Conservation (phyloP, 2,113 vertebrate species). For the Condylura cristata region DNA sequence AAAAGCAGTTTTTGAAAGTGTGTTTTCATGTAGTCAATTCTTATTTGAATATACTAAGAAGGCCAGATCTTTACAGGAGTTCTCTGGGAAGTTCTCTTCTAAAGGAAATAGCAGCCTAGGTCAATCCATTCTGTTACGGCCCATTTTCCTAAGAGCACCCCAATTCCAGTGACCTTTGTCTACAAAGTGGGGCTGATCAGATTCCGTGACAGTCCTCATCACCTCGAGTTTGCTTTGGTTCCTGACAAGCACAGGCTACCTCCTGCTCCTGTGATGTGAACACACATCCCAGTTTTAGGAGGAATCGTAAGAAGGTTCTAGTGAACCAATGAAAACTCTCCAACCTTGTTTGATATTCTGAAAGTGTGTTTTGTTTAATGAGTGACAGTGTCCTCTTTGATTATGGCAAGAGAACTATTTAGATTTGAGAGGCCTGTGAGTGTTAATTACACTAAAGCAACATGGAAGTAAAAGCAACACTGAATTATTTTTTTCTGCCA, state of each 20-base stretch:
- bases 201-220: not conserved
- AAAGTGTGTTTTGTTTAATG: not conserved
- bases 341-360: not conserved
- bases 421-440: not conserved
- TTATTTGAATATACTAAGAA: slow-evolving; percentile 14
- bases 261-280: not conserved
- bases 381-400: slow-evolving; percentile 35
- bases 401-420: not conserved
- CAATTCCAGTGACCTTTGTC: slow-evolving; percentile 57
- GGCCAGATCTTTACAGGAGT: slow-evolving; percentile 55
- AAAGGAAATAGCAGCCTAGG: slow-evolving; percentile 57
- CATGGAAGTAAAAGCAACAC: not conserved
- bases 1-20: slow-evolving; percentile 7
- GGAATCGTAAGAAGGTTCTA: not conserved
- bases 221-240: slow-evolving; percentile 16
- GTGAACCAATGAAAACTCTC: slow-evolving; percentile 11
- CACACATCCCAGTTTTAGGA: not conserved
- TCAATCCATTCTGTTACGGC: slow-evolving; percentile 49
- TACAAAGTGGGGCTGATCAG: slow-evolving; percentile 35
- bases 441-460: not conserved
- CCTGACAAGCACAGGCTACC: not conserved
- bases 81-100: slow-evolving; percentile 31
- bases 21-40: slow-evolving; percentile 28
- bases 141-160: slow-evolving; percentile 14
- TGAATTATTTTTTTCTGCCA: not conserved